Conservation (phyloP, 2,888 invertebrate genomes). For the Biston betularia region DNA sequence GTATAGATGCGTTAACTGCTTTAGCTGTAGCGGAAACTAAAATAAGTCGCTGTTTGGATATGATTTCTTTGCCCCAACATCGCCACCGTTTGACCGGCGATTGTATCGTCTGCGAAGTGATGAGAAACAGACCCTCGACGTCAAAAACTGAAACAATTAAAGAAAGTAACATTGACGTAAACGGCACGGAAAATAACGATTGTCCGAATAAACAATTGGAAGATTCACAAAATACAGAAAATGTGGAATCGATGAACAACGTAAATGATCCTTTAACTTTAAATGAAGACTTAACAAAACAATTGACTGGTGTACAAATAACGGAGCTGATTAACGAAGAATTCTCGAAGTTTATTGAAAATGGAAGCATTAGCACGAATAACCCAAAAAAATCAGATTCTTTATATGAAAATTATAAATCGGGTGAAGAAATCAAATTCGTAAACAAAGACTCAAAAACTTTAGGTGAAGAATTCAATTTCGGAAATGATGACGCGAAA, state of each 20-base stretch:
- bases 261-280: neutral
- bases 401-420: too few relatives aligned
- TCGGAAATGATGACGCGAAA: too few relatives aligned
- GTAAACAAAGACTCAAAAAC: too few relatives aligned
- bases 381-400: neutral
- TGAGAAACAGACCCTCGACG: neutral
- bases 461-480: neutral
- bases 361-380: neutral
- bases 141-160: neutral
- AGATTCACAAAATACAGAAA: neutral
- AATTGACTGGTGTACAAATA: neutral
- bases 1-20: neutral
- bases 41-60: conserved; percentile 11
- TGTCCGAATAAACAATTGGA: neutral
- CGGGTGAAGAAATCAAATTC: too few relatives aligned
- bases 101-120: conserved; percentile 57
- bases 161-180: neutral
- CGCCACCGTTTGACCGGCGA: conserved; percentile 53
- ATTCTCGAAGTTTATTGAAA: neutral
- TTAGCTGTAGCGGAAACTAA: neutral
- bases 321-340: neutral
- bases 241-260: neutral
- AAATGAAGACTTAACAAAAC: neutral
- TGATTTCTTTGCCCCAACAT: conserved; percentile 48
- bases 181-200: neutral